A percentile compares a stretch with the other conserved stretches of the same genome.
Evolutionary conservation across 2,797 vertebrate genomes (phyloP).

Genomic region (Cheirogaleus major): DNA sequence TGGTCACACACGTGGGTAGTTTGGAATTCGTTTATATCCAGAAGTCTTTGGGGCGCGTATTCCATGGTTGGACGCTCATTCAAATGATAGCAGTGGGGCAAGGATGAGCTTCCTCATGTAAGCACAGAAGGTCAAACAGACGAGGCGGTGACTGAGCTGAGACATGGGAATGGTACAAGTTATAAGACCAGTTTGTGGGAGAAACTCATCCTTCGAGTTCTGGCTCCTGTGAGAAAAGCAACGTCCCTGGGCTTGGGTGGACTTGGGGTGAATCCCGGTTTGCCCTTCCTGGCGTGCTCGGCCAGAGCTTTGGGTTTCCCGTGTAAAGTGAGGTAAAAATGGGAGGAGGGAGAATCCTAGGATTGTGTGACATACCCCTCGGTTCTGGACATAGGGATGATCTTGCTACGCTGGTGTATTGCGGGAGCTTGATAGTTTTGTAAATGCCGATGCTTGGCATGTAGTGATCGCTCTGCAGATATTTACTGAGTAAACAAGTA

Average conservation of each 20-base stretch:
- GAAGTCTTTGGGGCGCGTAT: background rate
- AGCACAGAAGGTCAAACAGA: background rate
- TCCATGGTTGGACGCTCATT: background rate
- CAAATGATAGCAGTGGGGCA: background rate
- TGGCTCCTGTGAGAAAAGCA: background rate
- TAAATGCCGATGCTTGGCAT: background rate
- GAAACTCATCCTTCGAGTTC: background rate
- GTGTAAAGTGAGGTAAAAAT: background rate
- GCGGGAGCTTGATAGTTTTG: background rate
- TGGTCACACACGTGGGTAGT: background rate
- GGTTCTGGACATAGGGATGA: too few species aligned
- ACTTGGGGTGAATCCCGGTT: background rate
- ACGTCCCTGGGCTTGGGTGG: background rate
- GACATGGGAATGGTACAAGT: background rate
- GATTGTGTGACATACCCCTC: background rate
- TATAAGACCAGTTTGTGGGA: background rate
- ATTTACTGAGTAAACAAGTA: background rate
- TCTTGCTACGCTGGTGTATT: background rate
- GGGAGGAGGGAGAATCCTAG: background rate
- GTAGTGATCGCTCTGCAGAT: background rate
- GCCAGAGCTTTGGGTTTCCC: background rate
- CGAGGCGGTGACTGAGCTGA: background rate
- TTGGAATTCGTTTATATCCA: background rate
- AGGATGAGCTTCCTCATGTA: background rate
- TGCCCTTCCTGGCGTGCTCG: rapidly evolving